Base-by-base conservation (phyloP, 1,140 invertebrate species). In the Drosophila serrata region DNA sequence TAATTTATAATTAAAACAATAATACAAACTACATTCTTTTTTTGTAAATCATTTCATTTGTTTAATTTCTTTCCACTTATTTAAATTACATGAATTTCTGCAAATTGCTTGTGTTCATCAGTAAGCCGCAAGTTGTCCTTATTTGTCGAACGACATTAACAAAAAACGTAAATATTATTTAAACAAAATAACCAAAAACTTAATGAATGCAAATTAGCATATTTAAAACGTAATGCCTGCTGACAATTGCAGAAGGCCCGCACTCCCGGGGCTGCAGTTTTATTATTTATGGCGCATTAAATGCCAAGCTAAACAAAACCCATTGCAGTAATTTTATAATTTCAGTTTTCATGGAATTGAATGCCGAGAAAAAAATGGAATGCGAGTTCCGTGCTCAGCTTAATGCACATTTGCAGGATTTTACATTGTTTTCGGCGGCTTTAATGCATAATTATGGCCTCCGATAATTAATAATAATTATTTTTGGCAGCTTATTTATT, bases 261-360 rank as follows among this genome's bases (percentile, higher is more conserved):
- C 13, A 24, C 35, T 19, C 53, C 29, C 27, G 12, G 17, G 46
- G 46, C 24, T 70, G 67, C 53, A 59, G 48, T 85, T 77, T 90
- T 85, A 88, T 88, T 88, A 88, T 88, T 88, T 79, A 90, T 70
- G 65, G 48, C 60, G 65, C 77, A 85, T 81, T 88, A 65, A 90
- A 85, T 84, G 62, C 61, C 48, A 74, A 63, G 58, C 80, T 67
- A 56, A 64, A 90, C 65, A 74, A 80, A 87, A 55, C 64, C 22
- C 43, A 60, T 22, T 43, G 33, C 19, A 57, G 4, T 35, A 62
- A 22, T 61, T 56, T 58, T 22, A 51, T 43, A 76, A 53, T 75
- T 75, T 65, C 40, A 33, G 24, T 40, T 57, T 33, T 22, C 57
- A 59, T 62, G 15, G 22, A 56, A 63, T 55, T 59, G 37, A 43